phyloP scores from a whole-genome alignment of 2,888 invertebrate genomes.

The Elysia crispata region DNA sequence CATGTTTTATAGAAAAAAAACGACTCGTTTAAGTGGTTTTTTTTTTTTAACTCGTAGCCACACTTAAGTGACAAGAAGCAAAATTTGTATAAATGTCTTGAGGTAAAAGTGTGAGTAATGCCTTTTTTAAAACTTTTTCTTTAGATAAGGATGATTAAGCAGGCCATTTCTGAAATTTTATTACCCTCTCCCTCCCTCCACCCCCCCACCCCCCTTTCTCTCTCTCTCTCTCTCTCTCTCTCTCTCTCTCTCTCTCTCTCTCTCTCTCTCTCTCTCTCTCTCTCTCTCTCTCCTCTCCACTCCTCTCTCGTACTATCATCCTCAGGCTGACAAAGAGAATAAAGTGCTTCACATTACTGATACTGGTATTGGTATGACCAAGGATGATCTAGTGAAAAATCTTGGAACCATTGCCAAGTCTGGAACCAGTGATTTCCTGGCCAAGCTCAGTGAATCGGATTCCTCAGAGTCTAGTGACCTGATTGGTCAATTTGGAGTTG shows the following conservation, averaged over 20 bases:
- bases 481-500: slow-evolving; percentile 99
- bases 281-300: background rate
- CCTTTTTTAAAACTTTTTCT: too few species aligned
- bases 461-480: slow-evolving; percentile 91
- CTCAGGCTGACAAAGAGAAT: slow-evolving; percentile 90
- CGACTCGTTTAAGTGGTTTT: too few species aligned
- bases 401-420: slow-evolving; percentile 99
- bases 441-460: slow-evolving; percentile 84
- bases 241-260: slow-evolving; percentile 17
- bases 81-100: too few species aligned
- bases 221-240: slow-evolving; percentile 20
- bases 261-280: slow-evolving; percentile 33
- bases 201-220: slow-evolving; percentile 14
- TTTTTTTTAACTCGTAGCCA: too few species aligned
- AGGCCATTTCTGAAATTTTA: too few species aligned
- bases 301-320: background rate
- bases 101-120: too few species aligned
- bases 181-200: too few species aligned
- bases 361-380: slow-evolving; percentile 98
- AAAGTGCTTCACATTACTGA: slow-evolving; percentile 95
- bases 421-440: slow-evolving; percentile 96
- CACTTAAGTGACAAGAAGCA: too few species aligned
- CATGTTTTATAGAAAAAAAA: too few species aligned
- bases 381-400: slow-evolving; percentile 93
- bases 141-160: too few species aligned